Evolutionary conservation across 2,113 vertebrate species (phyloP).

Genomic region (Egretta garzetta): DNA sequence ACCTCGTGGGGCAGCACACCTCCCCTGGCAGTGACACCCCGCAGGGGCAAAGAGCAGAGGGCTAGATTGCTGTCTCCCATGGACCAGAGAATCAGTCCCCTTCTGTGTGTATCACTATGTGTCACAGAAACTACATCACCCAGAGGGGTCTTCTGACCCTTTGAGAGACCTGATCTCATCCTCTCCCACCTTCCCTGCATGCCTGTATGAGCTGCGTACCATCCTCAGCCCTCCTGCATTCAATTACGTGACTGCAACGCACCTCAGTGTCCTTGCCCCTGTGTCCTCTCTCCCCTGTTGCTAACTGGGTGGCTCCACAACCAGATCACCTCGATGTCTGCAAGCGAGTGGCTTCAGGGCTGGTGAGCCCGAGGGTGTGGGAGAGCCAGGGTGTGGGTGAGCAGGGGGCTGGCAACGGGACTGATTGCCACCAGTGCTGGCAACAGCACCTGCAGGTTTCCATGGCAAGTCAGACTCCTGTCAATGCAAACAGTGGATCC

Average conservation of each 20-base stretch:
- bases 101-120: fast-evolving
- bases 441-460: background rate
- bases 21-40: background rate
- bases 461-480: too few relatives aligned
- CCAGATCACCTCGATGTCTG: background rate
- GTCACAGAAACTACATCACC: background rate
- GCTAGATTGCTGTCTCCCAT: background rate
- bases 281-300: background rate
- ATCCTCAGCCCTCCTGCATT: background rate
- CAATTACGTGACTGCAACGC: fast-evolving
- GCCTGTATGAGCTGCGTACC: fast-evolving
- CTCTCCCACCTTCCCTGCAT: background rate
- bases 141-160: background rate
- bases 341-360: background rate
- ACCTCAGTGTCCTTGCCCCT: background rate
- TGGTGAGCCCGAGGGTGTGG: background rate
- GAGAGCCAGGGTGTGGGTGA: background rate
- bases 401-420: background rate
- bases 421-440: background rate
- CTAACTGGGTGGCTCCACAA: background rate
- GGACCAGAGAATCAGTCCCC: background rate
- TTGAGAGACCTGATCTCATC: background rate
- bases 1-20: fast-evolving
- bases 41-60: background rate
- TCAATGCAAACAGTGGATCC: background rate